Conservation (phyloP, 2,797 vertebrate species). For the Malacoctenus gilli region DNA sequence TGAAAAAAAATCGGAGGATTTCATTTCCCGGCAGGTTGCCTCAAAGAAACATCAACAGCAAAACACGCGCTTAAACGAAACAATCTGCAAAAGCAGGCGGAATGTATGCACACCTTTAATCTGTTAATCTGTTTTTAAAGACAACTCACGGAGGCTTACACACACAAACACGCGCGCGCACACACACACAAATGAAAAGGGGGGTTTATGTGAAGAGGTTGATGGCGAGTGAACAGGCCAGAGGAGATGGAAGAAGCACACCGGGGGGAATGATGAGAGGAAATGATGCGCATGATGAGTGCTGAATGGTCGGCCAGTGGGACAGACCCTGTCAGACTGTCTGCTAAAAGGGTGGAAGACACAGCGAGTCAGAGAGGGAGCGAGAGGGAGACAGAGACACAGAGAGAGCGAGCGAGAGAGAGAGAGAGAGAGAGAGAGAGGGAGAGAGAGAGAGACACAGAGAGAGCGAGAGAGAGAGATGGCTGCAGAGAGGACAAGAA, state of each 20-base stretch:
- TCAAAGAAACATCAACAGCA: slow-evolving; percentile 6
- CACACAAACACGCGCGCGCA: slow-evolving; percentile 20
- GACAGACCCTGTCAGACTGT: slow-evolving; percentile 74
- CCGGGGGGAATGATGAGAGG: slow-evolving; percentile 72
- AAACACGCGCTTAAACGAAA: slow-evolving; percentile 14
- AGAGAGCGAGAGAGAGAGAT: slow-evolving; percentile 21
- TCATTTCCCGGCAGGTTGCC: slow-evolving; percentile 4
- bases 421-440: slow-evolving; percentile 38
- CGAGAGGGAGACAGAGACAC: slow-evolving; percentile 33
- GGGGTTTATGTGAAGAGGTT: slow-evolving; percentile 49
- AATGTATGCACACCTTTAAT: slow-evolving; percentile 3
- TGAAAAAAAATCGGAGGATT: slow-evolving; percentile 4
- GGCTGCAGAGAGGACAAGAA: slow-evolving; percentile 47
- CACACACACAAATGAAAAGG: slow-evolving; percentile 37
- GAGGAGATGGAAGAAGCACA: slow-evolving; percentile 71
- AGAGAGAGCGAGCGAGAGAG: slow-evolving; percentile 47
- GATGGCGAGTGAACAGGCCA: slow-evolving; percentile 62
- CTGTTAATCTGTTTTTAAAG: not conserved
- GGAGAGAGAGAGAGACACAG: slow-evolving; percentile 43
- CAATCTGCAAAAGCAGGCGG: slow-evolving; percentile 8
- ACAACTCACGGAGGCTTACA: slow-evolving; percentile 5
- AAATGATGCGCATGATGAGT: slow-evolving; percentile 81
- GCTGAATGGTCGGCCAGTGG: slow-evolving; percentile 78
- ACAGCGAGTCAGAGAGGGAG: slow-evolving; percentile 26
- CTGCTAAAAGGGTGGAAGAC: slow-evolving; percentile 72